Evolutionary conservation across 1,140 invertebrate species (phyloP).

Genomic region (Brachionus manjavacas): DNA sequence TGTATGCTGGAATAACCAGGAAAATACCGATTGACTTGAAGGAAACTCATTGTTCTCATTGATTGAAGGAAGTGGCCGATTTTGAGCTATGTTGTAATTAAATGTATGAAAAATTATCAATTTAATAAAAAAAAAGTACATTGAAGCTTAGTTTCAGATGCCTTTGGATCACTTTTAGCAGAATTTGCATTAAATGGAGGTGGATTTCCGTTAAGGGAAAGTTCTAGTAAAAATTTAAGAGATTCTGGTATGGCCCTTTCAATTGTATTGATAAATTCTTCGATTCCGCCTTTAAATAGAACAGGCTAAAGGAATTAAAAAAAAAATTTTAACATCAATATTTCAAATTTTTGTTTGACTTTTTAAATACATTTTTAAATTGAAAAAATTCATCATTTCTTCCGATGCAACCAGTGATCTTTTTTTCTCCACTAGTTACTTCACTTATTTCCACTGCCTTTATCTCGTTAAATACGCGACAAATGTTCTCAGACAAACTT

Average conservation of each 20-base stretch:
- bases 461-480: background rate
- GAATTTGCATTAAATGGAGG: background rate
- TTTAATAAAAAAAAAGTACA: background rate
- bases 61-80: background rate
- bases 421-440: background rate
- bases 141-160: background rate
- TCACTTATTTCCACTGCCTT: background rate
- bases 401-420: background rate
- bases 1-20: constrained; percentile 1
- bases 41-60: background rate
- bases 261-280: constrained; percentile 17
- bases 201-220: background rate
- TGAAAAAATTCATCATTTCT: constrained; percentile 21
- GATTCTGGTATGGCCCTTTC: constrained; percentile 1
- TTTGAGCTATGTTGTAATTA: background rate
- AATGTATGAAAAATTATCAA: background rate
- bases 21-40: constrained; percentile 6
- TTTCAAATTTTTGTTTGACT: background rate
- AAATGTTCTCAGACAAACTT: constrained; percentile 20
- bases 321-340: background rate
- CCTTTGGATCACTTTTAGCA: background rate
- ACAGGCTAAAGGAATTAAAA: background rate
- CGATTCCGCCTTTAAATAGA: background rate
- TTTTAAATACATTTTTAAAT: constrained; percentile 36
- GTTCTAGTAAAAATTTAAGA: background rate